These are phyloP conservation scores for Ephydatia muelleri DNA, from an alignment of 37 sponge, comb jelly and placozoan species.

Conservation along the genomic window DNA sequence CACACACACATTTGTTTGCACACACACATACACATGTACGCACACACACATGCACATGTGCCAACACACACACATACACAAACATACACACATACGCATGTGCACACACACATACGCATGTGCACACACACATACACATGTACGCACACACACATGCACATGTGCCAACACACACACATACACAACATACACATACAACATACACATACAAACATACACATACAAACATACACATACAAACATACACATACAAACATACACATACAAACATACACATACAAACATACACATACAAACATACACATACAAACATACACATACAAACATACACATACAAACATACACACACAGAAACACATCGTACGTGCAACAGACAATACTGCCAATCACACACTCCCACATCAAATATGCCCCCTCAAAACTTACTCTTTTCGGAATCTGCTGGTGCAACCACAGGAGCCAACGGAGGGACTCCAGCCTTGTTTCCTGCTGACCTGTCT, in stretches of 20 bases:
- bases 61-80: background rate
- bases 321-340: too few species aligned
- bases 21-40: constrained; percentile 8
- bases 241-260: too few species aligned
- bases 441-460: constrained; percentile 86
- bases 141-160: background rate
- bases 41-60: background rate
- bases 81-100: background rate
- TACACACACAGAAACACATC: too few species aligned
- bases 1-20: background rate
- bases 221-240: too few species aligned
- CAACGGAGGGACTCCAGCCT: constrained; percentile 79
- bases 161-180: too few species aligned
- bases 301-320: too few species aligned
- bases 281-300: too few species aligned
- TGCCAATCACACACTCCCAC: background rate
- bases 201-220: too few species aligned
- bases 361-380: background rate
- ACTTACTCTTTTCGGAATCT: constrained; percentile 74
- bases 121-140: background rate
- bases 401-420: background rate
- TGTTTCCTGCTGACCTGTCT: constrained; percentile 65
- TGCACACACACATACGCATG: background rate
- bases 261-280: too few species aligned
- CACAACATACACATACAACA: too few species aligned